Evolutionary conservation across 2,888 invertebrate genomes (phyloP).

Genomic region (Pemphredon lugubris): DNA sequence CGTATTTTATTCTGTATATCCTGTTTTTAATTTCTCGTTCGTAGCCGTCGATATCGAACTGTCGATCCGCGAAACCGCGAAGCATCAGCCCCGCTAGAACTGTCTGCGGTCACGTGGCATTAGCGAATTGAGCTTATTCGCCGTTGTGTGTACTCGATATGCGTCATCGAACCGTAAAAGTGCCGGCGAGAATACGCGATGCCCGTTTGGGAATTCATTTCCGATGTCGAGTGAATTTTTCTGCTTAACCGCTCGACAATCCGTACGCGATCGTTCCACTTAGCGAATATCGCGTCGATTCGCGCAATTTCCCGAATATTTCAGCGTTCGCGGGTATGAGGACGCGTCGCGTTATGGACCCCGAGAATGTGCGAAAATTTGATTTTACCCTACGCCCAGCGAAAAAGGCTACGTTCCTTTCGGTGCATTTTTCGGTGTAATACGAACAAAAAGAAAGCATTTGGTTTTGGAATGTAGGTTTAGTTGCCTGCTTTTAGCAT

Average conservation of each 20-base stretch:
- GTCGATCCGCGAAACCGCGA: conserved; percentile 64
- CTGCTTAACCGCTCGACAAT: conserved; percentile 40
- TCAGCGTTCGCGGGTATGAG: conserved; percentile 4
- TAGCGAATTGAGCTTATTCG: conserved; percentile 60
- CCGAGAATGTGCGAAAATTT: conserved; percentile 17
- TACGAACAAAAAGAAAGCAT: too few species aligned
- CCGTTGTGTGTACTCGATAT: conserved; percentile 13
- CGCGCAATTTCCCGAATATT: conserved; percentile 26
- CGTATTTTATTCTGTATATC: conserved; percentile 50
- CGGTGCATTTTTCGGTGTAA: too few species aligned
- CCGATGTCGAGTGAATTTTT: conserved; percentile 47
- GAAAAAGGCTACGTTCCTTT: too few species aligned
- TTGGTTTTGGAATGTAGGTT: too few species aligned
- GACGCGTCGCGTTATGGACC: conserved; percentile 22
- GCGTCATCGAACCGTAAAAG: conserved; percentile 54
- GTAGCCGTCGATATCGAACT: conserved; percentile 46
- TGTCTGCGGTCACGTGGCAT: conserved; percentile 65
- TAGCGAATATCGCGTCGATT: conserved; percentile 5
- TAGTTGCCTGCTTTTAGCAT: too few species aligned
- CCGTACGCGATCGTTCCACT: conserved; percentile 31
- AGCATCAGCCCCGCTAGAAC: conserved; percentile 53
- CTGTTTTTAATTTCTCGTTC: conserved; percentile 58
- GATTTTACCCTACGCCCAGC: not conserved
- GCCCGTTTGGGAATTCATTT: conserved; percentile 48
- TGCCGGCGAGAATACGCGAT: conserved; percentile 30